phyloP scores from a whole-genome alignment of 2,797 vertebrate genomes.

The Poecilia wingei region DNA sequence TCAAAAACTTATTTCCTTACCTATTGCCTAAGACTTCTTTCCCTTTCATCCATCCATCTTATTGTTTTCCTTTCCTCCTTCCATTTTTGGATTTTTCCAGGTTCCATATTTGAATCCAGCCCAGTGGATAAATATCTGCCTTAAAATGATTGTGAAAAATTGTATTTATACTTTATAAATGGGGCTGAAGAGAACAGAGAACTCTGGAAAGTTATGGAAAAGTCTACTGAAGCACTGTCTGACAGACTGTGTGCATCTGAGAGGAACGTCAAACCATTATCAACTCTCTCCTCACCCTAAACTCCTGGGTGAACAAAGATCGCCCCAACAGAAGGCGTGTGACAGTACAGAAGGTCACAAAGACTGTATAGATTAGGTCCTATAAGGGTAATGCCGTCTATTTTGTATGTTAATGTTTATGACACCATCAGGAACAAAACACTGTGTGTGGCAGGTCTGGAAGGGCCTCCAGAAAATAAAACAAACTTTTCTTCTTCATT shows the following conservation, averaged over 20 bases:
- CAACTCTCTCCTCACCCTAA: background rate
- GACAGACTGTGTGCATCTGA: background rate
- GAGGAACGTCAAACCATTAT: background rate
- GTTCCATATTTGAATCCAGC: background rate
- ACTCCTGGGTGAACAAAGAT: constrained; percentile 1
- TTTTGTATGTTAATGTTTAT: constrained; percentile 11
- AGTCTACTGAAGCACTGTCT: background rate
- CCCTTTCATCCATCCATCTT: background rate
- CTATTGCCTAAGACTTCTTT: background rate
- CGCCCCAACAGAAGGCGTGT: background rate
- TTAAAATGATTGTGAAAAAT: background rate
- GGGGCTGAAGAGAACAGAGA: background rate
- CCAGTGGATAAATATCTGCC: background rate
- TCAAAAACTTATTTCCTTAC: background rate
- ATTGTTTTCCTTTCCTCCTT: background rate
- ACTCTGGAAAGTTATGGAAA: background rate
- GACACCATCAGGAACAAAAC: background rate
- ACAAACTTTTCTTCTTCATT: background rate
- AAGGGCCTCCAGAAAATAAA: background rate
- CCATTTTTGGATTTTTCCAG: background rate
- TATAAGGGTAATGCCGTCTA: background rate
- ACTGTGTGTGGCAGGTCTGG: background rate
- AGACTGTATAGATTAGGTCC: background rate
- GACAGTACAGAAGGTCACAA: constrained; percentile 10
- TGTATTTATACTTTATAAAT: background rate